Base-by-base conservation (phyloP, 2,888 invertebrate genomes). In the Drosophila macrospina region DNA sequence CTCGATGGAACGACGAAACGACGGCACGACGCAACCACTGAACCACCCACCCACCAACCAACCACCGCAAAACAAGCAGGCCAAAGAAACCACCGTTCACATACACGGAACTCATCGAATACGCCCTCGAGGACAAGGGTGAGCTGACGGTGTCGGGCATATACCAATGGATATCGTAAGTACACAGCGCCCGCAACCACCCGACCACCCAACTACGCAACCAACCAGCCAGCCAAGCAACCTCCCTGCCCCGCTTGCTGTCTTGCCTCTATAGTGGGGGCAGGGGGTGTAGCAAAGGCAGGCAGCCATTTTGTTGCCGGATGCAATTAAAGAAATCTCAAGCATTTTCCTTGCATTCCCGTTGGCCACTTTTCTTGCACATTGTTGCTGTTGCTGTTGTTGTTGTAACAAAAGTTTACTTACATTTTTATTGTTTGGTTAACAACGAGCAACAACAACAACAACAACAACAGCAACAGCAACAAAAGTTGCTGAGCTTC, bases 121-220 rank as follows among this genome's bases (percentile, higher is more conserved):
- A 96, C 88, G 97, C 97, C 44, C 92, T 98, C 69, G 94, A 95
- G 80, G 97, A 97, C 91, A 96, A 95, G 88, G 96, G 97, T 57
- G 96, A 97, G 92, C 92, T 98, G 72, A 97, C 97, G 0, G 97
- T 97, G 34, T 97, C 97, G 5, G 97, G 96, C 57, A 97, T 98
- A 83, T 98, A 98, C 92, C 96, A 96, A 86, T 97, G 97, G 97
- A 97, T 98, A 89, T 97, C 97, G 97, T 97, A 93, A 97, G 97
- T 96, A 86, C 67, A 66, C 20, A 20, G 30, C 26, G 32, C 34
- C 15, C n/a, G n/a, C n/a, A n/a, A n/a, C n/a, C n/a, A n/a, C 39
- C 13, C 54, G 37, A 10, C 34, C 26, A 37, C 34, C 15, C 39
- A 57, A 26, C 5, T 4, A 11, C 41, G 26, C 13, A 15, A 4